Conservation (phyloP, 2,888 invertebrate genomes). For the Ormyrus rosae region DNA sequence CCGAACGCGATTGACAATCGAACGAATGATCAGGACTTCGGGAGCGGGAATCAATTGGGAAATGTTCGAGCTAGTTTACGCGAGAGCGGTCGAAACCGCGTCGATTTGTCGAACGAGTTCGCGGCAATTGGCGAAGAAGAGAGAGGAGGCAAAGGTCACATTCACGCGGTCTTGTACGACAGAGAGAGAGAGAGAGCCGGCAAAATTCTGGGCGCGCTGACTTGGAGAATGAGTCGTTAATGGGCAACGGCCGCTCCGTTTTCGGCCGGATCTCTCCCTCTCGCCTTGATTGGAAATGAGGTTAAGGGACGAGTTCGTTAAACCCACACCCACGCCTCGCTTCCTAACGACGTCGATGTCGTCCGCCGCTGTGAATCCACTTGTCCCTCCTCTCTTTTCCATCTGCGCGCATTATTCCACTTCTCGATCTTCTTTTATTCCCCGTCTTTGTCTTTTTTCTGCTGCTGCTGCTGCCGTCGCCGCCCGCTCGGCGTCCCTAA, state of each 20-base stretch:
- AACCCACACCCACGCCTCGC: conserved; percentile 23
- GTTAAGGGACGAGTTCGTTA: conserved; percentile 46
- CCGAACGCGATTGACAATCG: too few relatives aligned
- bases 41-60: conserved; percentile 12
- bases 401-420: background rate
- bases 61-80: background rate
- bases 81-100: conserved; percentile 14
- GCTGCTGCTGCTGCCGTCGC: background rate
- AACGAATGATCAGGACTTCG: too few relatives aligned
- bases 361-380: background rate
- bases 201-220: conserved; percentile 8
- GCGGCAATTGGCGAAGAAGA: background rate
- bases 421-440: background rate
- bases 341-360: conserved; percentile 17
- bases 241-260: conserved; percentile 12
- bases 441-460: background rate
- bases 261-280: conserved; percentile 6
- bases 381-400: conserved; percentile 2
- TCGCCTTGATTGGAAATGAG: conserved; percentile 44
- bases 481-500: too few relatives aligned
- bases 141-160: conserved; percentile 17
- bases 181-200: background rate
- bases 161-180: background rate
- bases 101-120: conserved; percentile 27
- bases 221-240: conserved; percentile 49